These are phyloP conservation scores for Gadus chalcogrammus DNA, from an alignment of 2,113 vertebrate genomes.

Conservation along the genomic window DNA sequence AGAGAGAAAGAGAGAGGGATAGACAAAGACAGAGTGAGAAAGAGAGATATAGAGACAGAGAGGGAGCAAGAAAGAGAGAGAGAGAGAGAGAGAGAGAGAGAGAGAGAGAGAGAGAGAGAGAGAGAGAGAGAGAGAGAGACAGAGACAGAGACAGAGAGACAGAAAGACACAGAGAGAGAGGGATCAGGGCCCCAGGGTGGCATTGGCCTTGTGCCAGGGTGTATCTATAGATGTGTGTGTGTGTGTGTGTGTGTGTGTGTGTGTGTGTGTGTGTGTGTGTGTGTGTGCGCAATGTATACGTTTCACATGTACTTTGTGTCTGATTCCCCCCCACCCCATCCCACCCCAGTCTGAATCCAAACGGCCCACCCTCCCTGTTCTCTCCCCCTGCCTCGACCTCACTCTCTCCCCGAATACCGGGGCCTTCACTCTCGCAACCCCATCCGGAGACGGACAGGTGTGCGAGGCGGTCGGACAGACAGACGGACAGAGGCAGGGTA, in stretches of 20 bases:
- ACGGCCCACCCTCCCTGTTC: slow-evolving; percentile 17
- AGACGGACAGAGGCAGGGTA: neutral
- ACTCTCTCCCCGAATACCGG: neutral
- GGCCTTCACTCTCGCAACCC: slow-evolving; percentile 8
- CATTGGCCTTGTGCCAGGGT: slow-evolving; percentile 52
- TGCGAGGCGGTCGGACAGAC: neutral
- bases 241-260: too few relatives aligned
- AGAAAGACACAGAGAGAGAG: slow-evolving; percentile 31
- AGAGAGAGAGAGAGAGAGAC: slow-evolving; percentile 24
- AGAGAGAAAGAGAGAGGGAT: slow-evolving; percentile 23
- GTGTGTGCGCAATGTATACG: slow-evolving; percentile 15
- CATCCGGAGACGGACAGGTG: neutral
- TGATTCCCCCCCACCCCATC: slow-evolving; percentile 35
- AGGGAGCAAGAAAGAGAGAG: too few relatives aligned
- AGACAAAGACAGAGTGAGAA: too few relatives aligned
- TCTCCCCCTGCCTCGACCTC: neutral
- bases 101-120: slow-evolving; percentile 10
- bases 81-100: neutral
- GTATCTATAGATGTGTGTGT: too few relatives aligned
- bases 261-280: too few relatives aligned
- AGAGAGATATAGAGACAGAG: too few relatives aligned
- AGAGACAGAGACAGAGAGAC: slow-evolving; percentile 5
- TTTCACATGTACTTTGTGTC: neutral
- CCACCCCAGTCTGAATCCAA: slow-evolving; percentile 36
- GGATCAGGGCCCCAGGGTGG: slow-evolving; percentile 39